Conservation (phyloP, 2,797 vertebrate genomes). For the Danio aesculapii region DNA sequence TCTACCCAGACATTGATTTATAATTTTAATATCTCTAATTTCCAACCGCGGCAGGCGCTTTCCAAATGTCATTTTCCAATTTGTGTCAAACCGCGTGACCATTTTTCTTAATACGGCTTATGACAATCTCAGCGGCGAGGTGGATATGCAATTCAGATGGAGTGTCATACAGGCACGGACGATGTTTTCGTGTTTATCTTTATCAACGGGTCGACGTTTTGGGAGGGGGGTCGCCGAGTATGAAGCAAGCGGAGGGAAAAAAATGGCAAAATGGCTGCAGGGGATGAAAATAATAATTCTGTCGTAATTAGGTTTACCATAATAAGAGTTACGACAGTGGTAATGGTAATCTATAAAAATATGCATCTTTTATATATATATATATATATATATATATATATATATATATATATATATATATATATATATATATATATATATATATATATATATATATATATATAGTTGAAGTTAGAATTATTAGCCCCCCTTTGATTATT, state of each 20-base stretch:
- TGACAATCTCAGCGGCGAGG: conserved; percentile 84
- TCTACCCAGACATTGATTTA: conserved; percentile 88
- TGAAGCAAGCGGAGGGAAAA: conserved; percentile 25
- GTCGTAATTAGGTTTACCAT: conserved; percentile 80
- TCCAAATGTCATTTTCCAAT: conserved; percentile 94
- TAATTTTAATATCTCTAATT: conserved; percentile 97
- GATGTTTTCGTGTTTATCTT: conserved; percentile 82
- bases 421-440: too few species aligned
- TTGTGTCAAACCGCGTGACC: conserved; percentile 89
- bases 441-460: too few species aligned
- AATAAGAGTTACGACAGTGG: conserved; percentile 77
- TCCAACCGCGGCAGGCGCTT: conserved; percentile 83
- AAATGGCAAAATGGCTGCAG: conserved; percentile 74
- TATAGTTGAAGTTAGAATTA: too few species aligned
- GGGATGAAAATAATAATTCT: conserved; percentile 76
- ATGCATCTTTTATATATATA: conserved; percentile 70
- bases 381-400: too few species aligned
- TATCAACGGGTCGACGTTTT: conserved; percentile 73
- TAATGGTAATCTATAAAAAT: conserved; percentile 81
- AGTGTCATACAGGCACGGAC: conserved; percentile 78
- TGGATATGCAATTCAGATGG: conserved; percentile 88
- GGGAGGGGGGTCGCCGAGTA: neutral
- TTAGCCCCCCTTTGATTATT: too few species aligned
- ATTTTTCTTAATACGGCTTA: conserved; percentile 94
- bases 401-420: too few species aligned